Percentiles rank a stretch among this genome's conserved stretches.
Conservation (phyloP, 2,888 invertebrate genomes). For the Galerucella nymphaeae region DNA sequence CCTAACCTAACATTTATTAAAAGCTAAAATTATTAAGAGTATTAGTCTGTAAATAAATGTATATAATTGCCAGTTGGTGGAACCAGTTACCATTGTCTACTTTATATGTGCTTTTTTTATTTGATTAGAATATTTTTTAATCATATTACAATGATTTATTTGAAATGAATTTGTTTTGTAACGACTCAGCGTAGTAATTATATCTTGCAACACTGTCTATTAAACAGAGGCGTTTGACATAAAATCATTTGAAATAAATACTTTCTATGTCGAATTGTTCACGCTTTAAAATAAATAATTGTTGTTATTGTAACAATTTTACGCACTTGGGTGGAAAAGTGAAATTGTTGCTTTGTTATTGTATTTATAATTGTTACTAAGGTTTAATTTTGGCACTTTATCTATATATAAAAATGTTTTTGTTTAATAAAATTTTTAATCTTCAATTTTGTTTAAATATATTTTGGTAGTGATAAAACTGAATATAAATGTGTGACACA, state of each 20-base stretch:
- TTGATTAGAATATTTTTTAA: background rate
- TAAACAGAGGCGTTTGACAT: too few species aligned
- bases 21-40: background rate
- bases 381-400: background rate
- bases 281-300: background rate
- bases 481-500: too few species aligned
- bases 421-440: conserved; percentile 2
- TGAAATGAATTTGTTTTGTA: too few species aligned
- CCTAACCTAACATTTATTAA: background rate
- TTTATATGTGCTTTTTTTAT: conserved; percentile 3
- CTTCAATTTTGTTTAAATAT: background rate
- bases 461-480: too few species aligned
- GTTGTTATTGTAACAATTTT: conserved; percentile 7
- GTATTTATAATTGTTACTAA: conserved; percentile 8
- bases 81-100: conserved; percentile 23
- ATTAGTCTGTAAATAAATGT: conserved; percentile 23
- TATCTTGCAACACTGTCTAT: too few species aligned
- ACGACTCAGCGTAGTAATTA: too few species aligned
- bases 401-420: background rate
- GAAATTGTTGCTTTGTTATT: conserved; percentile 5
- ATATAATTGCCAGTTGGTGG: conserved; percentile 29
- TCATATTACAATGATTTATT: too few species aligned
- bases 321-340: background rate
- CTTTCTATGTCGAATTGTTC: too few species aligned
- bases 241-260: too few species aligned